Conservation (phyloP, 2,888 invertebrate species). For the Habrosyne pyritoides region DNA sequence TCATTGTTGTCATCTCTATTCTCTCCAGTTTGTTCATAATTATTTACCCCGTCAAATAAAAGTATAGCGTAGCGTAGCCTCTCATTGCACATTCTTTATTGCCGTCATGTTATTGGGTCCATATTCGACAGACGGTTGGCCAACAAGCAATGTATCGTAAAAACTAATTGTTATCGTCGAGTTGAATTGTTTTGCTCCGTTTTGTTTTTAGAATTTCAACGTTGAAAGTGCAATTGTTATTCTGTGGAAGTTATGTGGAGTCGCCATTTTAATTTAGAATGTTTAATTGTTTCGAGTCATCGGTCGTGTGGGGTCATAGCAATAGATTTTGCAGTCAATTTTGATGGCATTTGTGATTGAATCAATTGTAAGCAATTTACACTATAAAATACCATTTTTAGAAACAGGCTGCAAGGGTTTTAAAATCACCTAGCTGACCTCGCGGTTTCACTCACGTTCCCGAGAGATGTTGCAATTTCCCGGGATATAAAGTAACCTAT, state of each 20-base stretch:
- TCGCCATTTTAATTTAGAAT: background rate
- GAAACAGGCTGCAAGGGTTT: background rate
- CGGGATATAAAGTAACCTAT: too few species aligned
- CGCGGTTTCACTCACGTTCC: too few species aligned
- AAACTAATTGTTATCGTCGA: slow-evolving; percentile 5
- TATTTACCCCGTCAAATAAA: background rate
- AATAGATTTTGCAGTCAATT: background rate
- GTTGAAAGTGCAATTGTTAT: background rate
- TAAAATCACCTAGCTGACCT: too few species aligned
- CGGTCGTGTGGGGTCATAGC: background rate
- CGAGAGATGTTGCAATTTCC: too few species aligned
- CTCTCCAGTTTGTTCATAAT: background rate
- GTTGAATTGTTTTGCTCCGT: background rate
- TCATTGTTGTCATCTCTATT: background rate
- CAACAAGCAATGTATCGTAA: slow-evolving; percentile 5
- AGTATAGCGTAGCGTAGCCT: background rate
- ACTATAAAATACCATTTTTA: background rate
- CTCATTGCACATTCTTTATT: background rate
- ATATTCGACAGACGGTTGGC: slow-evolving; percentile 2
- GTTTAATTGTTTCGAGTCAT: background rate
- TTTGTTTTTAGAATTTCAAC: background rate
- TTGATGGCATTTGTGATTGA: background rate
- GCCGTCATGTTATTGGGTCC: slow-evolving; percentile 1
- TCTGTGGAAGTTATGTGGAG: background rate
- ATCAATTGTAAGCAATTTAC: background rate